These are phyloP conservation scores for Chirona hameri DNA, from an alignment of 2,888 invertebrate genomes.

Conservation along the genomic window DNA sequence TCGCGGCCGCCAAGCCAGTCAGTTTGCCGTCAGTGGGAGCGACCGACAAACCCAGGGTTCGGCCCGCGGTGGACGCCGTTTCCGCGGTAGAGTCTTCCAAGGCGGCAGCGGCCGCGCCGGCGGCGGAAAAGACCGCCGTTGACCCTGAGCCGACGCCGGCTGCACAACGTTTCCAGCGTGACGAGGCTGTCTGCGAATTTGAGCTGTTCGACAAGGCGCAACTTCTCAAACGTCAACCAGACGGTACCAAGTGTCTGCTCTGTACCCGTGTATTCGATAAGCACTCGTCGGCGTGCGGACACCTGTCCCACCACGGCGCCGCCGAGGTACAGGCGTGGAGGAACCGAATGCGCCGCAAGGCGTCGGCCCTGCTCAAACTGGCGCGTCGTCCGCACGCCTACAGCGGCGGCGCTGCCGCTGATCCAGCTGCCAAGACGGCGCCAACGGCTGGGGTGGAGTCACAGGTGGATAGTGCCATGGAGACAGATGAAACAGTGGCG, in stretches of 20 bases:
- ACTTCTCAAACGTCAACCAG: background rate
- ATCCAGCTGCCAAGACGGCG: too few relatives aligned
- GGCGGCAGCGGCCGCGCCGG: background rate
- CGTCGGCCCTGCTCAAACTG: background rate
- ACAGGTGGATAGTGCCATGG: background rate
- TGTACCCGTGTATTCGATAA: background rate
- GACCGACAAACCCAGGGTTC: background rate
- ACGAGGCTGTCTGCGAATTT: background rate
- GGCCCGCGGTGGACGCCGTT: background rate
- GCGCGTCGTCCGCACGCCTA: background rate
- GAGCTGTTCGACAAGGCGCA: background rate
- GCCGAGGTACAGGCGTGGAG: slow-evolving; percentile 2
- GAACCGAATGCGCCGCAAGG: background rate
- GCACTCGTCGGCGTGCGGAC: slow-evolving; percentile 12
- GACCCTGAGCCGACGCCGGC: background rate
- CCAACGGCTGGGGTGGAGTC: background rate
- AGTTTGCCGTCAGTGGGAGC: background rate
- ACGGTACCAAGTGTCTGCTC: slow-evolving; percentile 2
- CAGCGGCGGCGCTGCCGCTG: background rate
- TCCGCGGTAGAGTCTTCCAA: background rate
- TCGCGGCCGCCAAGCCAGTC: background rate
- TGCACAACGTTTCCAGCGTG: background rate
- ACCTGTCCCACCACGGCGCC: background rate
- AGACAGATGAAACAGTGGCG: background rate
- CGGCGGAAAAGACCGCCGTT: background rate